Evolutionary conservation across 2,888 invertebrate genomes (phyloP).

Genomic region (Catocala nupta): DNA sequence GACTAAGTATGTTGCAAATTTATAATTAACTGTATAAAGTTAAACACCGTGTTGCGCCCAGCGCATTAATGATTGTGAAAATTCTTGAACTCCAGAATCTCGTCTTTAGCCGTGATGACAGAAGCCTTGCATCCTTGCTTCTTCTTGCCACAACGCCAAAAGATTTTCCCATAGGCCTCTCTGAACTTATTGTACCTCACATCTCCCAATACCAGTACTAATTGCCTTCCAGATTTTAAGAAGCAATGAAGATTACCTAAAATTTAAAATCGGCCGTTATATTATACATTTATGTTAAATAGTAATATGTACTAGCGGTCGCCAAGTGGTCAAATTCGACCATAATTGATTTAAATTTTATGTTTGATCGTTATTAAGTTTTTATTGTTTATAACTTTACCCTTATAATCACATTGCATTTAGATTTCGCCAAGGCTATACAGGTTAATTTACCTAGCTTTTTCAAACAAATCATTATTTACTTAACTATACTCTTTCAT

Average conservation of each 20-base stretch:
- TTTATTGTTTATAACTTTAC: too few relatives aligned
- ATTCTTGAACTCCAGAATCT: conserved; percentile 47
- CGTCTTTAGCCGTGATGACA: conserved; percentile 48
- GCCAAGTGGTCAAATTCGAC: too few relatives aligned
- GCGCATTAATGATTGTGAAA: conserved; percentile 44
- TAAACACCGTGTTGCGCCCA: background rate
- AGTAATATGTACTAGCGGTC: background rate
- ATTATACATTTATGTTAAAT: background rate
- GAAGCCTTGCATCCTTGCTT: conserved; percentile 56
- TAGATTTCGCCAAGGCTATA: too few relatives aligned
- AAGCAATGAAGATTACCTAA: conserved; percentile 37
- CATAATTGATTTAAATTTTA: too few relatives aligned
- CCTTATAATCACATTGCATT: too few relatives aligned
- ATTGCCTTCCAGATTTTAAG: conserved; percentile 17
- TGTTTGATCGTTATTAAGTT: too few relatives aligned
- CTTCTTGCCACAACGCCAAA: conserved; percentile 52
- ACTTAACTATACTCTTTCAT: too few relatives aligned
- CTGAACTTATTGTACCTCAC: conserved; percentile 29
- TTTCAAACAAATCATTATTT: too few relatives aligned
- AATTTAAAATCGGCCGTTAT: background rate
- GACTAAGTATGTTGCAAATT: too few relatives aligned
- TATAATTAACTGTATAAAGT: too few relatives aligned
- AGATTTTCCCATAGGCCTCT: conserved; percentile 24
- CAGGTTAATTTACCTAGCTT: too few relatives aligned
- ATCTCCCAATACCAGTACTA: conserved; percentile 34